A percentile compares a stretch with the other conserved stretches of the same genome.
Conservation (phyloP, 1,140 invertebrate species). For the Aleiodes sp. region DNA sequence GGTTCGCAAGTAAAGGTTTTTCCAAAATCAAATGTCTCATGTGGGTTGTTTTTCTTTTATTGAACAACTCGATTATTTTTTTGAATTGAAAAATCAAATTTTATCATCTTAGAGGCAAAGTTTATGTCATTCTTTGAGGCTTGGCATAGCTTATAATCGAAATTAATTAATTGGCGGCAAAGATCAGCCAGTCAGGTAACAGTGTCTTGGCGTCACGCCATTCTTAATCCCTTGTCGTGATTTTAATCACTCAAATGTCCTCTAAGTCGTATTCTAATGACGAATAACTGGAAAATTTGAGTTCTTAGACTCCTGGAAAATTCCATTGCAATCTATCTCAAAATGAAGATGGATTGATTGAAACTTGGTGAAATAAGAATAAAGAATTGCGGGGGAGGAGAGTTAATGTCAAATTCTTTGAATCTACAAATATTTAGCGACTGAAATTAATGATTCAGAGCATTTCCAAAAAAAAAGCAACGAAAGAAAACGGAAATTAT, state of each 20-base stretch:
- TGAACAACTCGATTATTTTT: not conserved
- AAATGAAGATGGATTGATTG: too few relatives aligned
- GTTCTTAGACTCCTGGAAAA: too few relatives aligned
- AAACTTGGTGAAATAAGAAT: too few relatives aligned
- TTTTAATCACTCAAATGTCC: conserved; percentile 47
- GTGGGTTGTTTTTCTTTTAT: too few relatives aligned
- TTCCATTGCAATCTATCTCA: too few relatives aligned
- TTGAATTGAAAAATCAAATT: not conserved
- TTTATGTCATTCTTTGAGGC: not conserved
- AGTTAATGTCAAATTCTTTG: too few relatives aligned
- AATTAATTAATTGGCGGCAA: conserved; percentile 23
- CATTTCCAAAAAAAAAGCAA: too few relatives aligned
- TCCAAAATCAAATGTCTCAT: too few relatives aligned
- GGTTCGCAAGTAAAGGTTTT: not conserved
- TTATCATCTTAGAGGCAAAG: not conserved
- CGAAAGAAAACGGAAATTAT: not conserved
- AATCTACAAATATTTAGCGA: too few relatives aligned
- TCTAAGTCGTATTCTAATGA: not conserved
- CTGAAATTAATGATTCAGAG: too few relatives aligned
- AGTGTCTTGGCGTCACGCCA: conserved; percentile 26
- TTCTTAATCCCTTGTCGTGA: conserved; percentile 41
- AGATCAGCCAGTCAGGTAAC: not conserved
- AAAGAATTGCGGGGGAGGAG: too few relatives aligned
- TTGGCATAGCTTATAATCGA: not conserved
- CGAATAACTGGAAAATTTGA: not conserved